Conservation (phyloP, 1,140 invertebrate genomes). For the Maniola jurtina region DNA sequence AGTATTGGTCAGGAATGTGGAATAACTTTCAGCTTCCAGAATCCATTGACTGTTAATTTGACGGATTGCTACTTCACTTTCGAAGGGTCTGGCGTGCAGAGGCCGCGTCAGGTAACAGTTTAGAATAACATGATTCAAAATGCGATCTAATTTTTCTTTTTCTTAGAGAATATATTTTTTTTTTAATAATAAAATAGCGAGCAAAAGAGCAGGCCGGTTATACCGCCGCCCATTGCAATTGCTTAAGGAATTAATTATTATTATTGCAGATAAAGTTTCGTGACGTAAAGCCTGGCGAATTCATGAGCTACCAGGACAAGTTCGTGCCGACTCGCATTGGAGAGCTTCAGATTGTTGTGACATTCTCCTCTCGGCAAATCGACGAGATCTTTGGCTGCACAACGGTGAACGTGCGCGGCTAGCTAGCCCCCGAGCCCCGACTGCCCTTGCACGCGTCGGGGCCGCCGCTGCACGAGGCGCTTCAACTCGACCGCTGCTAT, state of each 20-base stretch:
- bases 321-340: constrained; percentile 79
- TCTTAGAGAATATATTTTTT: too few species aligned
- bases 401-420: constrained; percentile 74
- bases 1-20: constrained; percentile 70
- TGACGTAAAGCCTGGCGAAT: constrained; percentile 80
- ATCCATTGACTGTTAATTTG: constrained; percentile 81
- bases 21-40: constrained; percentile 82
- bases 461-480: constrained; percentile 43
- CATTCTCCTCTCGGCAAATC: constrained; percentile 82
- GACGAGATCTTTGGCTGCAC: constrained; percentile 81
- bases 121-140: too few species aligned
- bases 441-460: constrained; percentile 54
- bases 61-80: constrained; percentile 83
- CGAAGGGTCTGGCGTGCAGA: constrained; percentile 83
- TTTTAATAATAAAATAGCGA: too few species aligned
- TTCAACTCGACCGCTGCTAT: constrained; percentile 58
- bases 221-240: too few species aligned
- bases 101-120: constrained; percentile 78
- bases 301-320: constrained; percentile 79
- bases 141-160: too few species aligned
- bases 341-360: constrained; percentile 80
- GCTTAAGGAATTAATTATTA: too few species aligned
- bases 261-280: constrained; percentile 73
- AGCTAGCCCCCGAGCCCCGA: constrained; percentile 63
- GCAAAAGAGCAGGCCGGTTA: too few species aligned